Evolutionary conservation across 2,888 invertebrate genomes (phyloP).

Genomic region (Bhutanitis thaidina): DNA sequence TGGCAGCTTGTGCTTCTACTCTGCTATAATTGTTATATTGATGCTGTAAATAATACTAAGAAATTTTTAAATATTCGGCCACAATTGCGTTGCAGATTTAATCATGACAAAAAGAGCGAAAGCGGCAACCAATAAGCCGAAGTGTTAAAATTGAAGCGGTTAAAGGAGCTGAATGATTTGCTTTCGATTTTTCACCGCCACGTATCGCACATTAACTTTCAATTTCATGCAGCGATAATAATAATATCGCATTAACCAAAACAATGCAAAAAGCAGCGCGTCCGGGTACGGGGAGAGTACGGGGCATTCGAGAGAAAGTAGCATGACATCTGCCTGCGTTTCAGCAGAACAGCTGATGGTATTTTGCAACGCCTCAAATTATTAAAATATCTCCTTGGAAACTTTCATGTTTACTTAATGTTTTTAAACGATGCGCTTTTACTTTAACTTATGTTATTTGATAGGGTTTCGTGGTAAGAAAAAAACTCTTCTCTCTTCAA

Average conservation of each 20-base stretch:
- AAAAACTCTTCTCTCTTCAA: too few relatives aligned
- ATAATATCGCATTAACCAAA: slow-evolving; percentile 65
- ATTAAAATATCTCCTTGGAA: slow-evolving; percentile 28
- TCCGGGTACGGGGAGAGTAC: slow-evolving; percentile 56
- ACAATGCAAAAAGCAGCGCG: slow-evolving; percentile 58
- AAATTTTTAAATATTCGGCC: too few relatives aligned
- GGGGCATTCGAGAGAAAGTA: slow-evolving; percentile 60
- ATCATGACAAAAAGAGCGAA: too few relatives aligned
- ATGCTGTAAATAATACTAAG: too few relatives aligned
- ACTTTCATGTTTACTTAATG: neutral
- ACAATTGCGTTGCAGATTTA: too few relatives aligned
- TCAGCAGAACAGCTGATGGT: slow-evolving; percentile 32
- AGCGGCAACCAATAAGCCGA: slow-evolving; percentile 26
- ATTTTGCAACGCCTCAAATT: slow-evolving; percentile 55
- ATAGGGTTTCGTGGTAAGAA: too few relatives aligned
- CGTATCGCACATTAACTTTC: slow-evolving; percentile 63
- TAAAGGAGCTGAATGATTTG: slow-evolving; percentile 47
- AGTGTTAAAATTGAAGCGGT: slow-evolving; percentile 37
- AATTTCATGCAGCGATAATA: slow-evolving; percentile 57
- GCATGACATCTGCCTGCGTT: slow-evolving; percentile 51
- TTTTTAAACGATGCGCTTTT: too few relatives aligned
- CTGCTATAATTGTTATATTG: too few relatives aligned
- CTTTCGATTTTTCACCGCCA: slow-evolving; percentile 58
- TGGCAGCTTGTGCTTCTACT: too few relatives aligned
- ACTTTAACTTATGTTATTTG: too few relatives aligned